A percentile compares a stretch with the other conserved stretches of the same genome.
These are phyloP conservation scores for Neostethus bicornis DNA, from an alignment of 2,797 vertebrate species.

Conservation along the genomic window DNA sequence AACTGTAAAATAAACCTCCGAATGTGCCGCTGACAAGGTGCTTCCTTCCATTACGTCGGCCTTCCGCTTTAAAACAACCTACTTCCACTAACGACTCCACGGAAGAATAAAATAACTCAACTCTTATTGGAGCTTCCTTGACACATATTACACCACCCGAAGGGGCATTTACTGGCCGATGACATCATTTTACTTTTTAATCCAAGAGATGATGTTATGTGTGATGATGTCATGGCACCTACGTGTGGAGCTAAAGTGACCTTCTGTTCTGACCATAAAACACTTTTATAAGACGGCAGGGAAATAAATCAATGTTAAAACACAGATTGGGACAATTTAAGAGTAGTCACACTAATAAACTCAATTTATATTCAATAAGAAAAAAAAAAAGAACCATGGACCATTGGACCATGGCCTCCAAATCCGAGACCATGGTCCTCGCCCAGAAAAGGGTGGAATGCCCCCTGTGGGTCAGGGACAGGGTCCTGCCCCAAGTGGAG, in stretches of 20 bases:
- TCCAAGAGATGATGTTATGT: constrained; percentile 50
- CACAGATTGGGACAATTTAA: neutral
- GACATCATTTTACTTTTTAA: constrained; percentile 71
- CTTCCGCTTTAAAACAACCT: constrained; percentile 30
- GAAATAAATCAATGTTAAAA: constrained; percentile 14
- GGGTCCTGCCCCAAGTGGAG: too few relatives aligned
- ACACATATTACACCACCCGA: constrained; percentile 63
- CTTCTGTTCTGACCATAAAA: constrained; percentile 20
- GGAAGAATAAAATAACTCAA: constrained; percentile 65
- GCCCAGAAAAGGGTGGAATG: too few relatives aligned
- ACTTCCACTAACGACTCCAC: constrained; percentile 45
- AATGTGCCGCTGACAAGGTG: constrained; percentile 8
- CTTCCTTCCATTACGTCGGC: constrained; percentile 28
- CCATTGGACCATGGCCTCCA: too few relatives aligned
- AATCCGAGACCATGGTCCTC: too few relatives aligned
- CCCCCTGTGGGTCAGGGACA: too few relatives aligned
- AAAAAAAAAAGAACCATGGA: too few relatives aligned
- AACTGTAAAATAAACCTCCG: constrained; percentile 6
- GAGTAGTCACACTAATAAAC: neutral
- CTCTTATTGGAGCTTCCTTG: constrained; percentile 61
- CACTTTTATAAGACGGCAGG: constrained; percentile 21
- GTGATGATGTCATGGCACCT: constrained; percentile 66
- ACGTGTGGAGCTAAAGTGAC: constrained; percentile 17
- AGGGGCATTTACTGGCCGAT: constrained; percentile 56
- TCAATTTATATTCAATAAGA: constrained; percentile 21